Percentiles rank a stretch among this genome's conserved stretches.
These are phyloP conservation scores for Eupithecia centaureata DNA, from an alignment of 2,888 invertebrate species.

Conservation along the genomic window DNA sequence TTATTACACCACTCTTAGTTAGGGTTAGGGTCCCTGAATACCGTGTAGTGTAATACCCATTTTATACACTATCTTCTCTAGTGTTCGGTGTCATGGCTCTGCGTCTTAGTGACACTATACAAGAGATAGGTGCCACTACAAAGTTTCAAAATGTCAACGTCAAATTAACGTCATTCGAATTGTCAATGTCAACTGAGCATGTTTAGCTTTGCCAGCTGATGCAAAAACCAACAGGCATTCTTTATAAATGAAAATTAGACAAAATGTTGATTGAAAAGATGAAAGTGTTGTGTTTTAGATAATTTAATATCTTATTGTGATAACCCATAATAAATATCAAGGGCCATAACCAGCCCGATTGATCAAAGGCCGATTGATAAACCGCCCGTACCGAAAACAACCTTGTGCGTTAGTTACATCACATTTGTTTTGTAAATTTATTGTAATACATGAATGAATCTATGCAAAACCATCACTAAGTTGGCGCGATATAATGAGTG, in stretches of 20 bases:
- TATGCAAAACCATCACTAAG: constrained; percentile 13
- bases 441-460: constrained; percentile 16
- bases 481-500: constrained; percentile 51
- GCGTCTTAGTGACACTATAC: too few relatives aligned
- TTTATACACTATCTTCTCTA: too few relatives aligned
- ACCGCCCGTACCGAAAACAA: constrained; percentile 9
- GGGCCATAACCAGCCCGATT: background rate
- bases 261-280: constrained; percentile 1
- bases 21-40: too few relatives aligned
- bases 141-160: background rate
- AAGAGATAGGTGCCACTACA: background rate
- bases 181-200: constrained; percentile 13
- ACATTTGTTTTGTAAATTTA: constrained; percentile 18
- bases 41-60: too few relatives aligned
- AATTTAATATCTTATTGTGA: background rate
- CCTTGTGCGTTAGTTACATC: constrained; percentile 34
- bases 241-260: background rate
- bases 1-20: too few relatives aligned
- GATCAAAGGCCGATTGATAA: constrained; percentile 3
- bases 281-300: background rate
- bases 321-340: background rate
- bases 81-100: too few relatives aligned
- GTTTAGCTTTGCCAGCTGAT: constrained; percentile 15
- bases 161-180: background rate
- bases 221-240: too few relatives aligned